Evolutionary conservation across 2,797 vertebrate genomes (phyloP).

Genomic region (Coracias cyanogaster): DNA sequence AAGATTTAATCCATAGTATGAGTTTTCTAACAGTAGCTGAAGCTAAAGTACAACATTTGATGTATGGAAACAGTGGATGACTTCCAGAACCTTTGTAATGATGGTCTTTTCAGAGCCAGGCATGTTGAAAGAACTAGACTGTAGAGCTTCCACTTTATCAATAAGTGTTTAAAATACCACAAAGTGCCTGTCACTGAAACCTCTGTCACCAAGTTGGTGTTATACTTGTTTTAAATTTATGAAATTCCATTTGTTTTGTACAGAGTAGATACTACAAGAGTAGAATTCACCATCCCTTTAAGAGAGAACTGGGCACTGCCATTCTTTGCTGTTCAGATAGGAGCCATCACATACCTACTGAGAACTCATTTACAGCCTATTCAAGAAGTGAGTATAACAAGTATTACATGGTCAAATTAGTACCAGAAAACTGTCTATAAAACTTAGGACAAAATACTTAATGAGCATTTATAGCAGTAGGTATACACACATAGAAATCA

Average conservation of each 20-base stretch:
- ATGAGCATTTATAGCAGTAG: neutral
- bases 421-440: neutral
- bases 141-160: neutral
- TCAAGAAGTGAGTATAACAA: slow-evolving; percentile 84
- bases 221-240: neutral
- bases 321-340: slow-evolving; percentile 92
- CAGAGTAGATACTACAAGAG: slow-evolving; percentile 95
- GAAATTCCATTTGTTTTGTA: slow-evolving; percentile 44
- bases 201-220: neutral
- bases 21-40: neutral
- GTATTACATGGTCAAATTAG: neutral
- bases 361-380: slow-evolving; percentile 83
- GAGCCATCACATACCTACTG: slow-evolving; percentile 90
- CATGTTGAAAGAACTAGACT: neutral
- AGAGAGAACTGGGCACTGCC: slow-evolving; percentile 98
- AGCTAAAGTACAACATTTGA: neutral
- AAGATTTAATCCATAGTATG: neutral
- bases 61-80: neutral
- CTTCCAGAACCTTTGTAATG: neutral
- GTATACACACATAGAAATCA: neutral
- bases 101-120: neutral
- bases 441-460: neutral
- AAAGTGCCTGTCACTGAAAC: neutral
- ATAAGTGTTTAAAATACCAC: neutral
- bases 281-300: slow-evolving; percentile 97